Conservation (phyloP, 2,113 vertebrate genomes). For the Holacanthus passer region DNA sequence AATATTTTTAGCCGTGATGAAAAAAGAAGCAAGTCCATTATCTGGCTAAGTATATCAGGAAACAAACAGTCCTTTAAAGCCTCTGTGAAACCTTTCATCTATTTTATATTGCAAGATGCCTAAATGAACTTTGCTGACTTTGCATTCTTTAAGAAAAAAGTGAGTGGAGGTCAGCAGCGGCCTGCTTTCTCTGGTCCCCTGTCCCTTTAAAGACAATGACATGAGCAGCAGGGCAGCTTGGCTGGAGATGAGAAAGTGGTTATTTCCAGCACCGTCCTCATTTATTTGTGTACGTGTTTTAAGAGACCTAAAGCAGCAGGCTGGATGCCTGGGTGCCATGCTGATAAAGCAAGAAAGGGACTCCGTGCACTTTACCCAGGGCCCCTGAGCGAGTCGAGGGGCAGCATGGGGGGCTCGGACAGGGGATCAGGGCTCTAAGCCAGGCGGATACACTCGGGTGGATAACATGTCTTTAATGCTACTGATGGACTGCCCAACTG, state of each 20-base stretch:
- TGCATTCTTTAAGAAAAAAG: slow-evolving; percentile 27
- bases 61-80: slow-evolving; percentile 60
- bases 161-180: slow-evolving; percentile 18
- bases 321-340: slow-evolving; percentile 67
- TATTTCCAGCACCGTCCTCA: slow-evolving; percentile 74
- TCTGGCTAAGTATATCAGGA: slow-evolving; percentile 40
- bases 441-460: slow-evolving; percentile 72
- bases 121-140: slow-evolving; percentile 62
- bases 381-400: slow-evolving; percentile 53
- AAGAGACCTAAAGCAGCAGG: slow-evolving; percentile 60
- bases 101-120: slow-evolving; percentile 23
- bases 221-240: slow-evolving; percentile 65
- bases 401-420: slow-evolving; percentile 49
- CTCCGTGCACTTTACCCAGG: slow-evolving; percentile 60
- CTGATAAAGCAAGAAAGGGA: slow-evolving; percentile 73
- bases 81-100: slow-evolving; percentile 40
- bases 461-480: slow-evolving; percentile 79
- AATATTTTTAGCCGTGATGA: slow-evolving; percentile 60
- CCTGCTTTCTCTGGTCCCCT: slow-evolving; percentile 22
- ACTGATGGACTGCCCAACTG: slow-evolving; percentile 77
- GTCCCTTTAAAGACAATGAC: slow-evolving; percentile 77
- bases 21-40: slow-evolving; percentile 39
- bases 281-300: slow-evolving; percentile 76
- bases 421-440: slow-evolving; percentile 73
- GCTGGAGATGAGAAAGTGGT: slow-evolving; percentile 74